Percentiles rank a stretch among this genome's conserved stretches.
phyloP scores from a whole-genome alignment of 2,797 vertebrate species.

The Myripristis murdjan region DNA sequence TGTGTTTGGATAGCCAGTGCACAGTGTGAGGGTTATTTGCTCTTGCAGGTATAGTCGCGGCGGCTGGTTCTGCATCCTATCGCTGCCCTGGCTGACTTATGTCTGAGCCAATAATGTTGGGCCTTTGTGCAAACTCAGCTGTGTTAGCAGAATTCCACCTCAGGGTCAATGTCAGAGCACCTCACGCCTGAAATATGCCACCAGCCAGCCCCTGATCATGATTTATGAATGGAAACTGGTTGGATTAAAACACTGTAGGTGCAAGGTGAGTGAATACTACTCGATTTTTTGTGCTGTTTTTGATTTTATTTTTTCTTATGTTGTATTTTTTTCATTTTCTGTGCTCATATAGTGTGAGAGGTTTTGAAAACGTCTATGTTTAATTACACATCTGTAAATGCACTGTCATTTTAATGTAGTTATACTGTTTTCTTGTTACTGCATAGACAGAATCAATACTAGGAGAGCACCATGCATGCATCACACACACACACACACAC shows the following conservation, averaged over 20 bases:
- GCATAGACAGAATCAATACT: conserved; percentile 71
- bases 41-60: conserved; percentile 77
- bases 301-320: conserved; percentile 1
- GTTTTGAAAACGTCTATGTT: conserved; percentile 9
- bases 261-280: conserved; percentile 46
- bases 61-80: conserved; percentile 75
- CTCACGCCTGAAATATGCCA: conserved; percentile 70
- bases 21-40: conserved; percentile 73
- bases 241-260: conserved; percentile 46
- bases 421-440: conserved; percentile 71
- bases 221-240: conserved; percentile 72
- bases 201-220: conserved; percentile 55
- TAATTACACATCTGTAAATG: conserved; percentile 61
- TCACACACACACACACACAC: conserved; percentile 22
- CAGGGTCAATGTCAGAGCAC: conserved; percentile 80
- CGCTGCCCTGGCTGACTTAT: conserved; percentile 73
- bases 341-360: background rate
- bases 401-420: conserved; percentile 73
- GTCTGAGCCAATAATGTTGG: conserved; percentile 80
- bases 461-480: conserved; percentile 55
- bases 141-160: conserved; percentile 80
- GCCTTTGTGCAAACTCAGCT: conserved; percentile 85
- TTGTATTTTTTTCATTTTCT: background rate
- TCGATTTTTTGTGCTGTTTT: conserved; percentile 19
- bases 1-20: conserved; percentile 79